phyloP scores from a whole-genome alignment of 2,797 vertebrate genomes.

The Sebastes jordani region DNA sequence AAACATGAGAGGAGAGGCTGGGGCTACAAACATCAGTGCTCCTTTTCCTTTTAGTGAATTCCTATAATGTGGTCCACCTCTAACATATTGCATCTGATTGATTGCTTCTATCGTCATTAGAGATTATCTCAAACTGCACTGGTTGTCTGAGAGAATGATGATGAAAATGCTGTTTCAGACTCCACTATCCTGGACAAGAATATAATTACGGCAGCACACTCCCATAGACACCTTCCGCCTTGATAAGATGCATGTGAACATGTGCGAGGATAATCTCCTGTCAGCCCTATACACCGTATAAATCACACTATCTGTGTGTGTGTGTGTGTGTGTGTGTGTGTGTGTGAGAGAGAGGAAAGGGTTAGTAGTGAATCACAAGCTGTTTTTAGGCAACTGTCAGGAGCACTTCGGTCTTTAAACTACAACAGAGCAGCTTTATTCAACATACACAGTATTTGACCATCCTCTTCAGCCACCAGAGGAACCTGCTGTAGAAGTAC shows the following conservation, averaged over 20 bases:
- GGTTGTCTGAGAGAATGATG: background rate
- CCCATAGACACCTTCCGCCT: background rate
- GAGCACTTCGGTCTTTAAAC: background rate
- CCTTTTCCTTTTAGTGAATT: background rate
- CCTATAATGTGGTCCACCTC: background rate
- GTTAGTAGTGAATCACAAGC: background rate
- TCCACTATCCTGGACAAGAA: background rate
- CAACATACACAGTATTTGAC: background rate
- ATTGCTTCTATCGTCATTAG: background rate
- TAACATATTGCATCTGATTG: background rate
- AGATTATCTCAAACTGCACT: background rate
- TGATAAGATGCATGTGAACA: background rate
- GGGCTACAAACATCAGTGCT: background rate
- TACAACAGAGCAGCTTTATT: background rate
- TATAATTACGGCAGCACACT: background rate
- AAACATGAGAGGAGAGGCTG: background rate
- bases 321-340: background rate
- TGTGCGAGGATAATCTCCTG: constrained; percentile 7
- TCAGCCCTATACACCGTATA: background rate
- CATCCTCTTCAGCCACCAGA: background rate
- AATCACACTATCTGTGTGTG: background rate
- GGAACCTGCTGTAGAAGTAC: background rate
- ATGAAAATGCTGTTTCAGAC: background rate
- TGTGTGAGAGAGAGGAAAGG: background rate
- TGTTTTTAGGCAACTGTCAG: background rate